Evolutionary conservation across 2,888 invertebrate genomes (phyloP).

Genomic region (Ceriagrion tenellum): DNA sequence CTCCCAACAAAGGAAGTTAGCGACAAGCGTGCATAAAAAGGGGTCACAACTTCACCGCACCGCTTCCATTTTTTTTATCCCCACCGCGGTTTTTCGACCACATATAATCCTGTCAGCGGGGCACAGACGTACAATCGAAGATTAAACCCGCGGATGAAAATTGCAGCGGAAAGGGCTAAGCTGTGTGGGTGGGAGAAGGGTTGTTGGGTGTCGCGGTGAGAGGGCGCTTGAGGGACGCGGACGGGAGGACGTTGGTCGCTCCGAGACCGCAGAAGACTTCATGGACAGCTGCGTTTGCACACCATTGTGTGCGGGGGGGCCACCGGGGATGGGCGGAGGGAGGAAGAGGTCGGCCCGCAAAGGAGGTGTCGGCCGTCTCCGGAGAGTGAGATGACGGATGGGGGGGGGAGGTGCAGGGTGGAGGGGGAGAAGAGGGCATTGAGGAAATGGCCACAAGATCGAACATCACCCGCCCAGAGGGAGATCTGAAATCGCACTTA

Average conservation of each 20-base stretch:
- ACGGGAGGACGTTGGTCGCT: background rate
- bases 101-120: background rate
- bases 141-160: background rate
- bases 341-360: background rate
- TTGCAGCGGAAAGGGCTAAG: background rate
- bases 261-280: slow-evolving; percentile 34
- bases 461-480: background rate
- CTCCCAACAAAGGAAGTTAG: background rate
- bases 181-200: background rate
- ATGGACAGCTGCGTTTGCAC: slow-evolving; percentile 50
- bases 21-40: background rate
- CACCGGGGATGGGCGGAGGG: background rate
- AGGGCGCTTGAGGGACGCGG: background rate
- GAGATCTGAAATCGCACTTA: background rate
- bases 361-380: background rate
- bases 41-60: background rate
- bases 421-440: background rate
- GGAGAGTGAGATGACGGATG: background rate
- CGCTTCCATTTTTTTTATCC: background rate
- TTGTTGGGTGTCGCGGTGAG: background rate
- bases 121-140: background rate
- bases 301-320: background rate
- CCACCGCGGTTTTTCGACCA: background rate
- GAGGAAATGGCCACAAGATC: background rate
- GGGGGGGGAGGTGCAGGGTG: background rate